A percentile compares a stretch with the other conserved stretches of the same genome.
Conservation (phyloP, 2,113 vertebrate genomes). For the Archilochus colubris region DNA sequence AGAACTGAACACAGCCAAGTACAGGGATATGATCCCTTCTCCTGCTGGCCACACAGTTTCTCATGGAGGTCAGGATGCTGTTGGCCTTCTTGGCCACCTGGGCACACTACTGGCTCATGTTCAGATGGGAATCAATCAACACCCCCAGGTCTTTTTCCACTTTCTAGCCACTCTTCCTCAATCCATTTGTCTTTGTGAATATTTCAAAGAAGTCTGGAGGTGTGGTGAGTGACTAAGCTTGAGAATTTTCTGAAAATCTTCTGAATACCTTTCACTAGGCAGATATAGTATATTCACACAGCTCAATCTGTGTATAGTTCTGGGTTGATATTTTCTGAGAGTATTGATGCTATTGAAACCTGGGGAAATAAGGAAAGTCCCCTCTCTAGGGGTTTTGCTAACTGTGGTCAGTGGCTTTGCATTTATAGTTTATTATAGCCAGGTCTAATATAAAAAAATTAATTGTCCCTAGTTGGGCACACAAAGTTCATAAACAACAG, state of each 20-base stretch:
- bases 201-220: not conserved
- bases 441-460: not conserved
- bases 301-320: not conserved
- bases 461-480: not conserved
- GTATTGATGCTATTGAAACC: not conserved
- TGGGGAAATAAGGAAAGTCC: not conserved
- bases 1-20: no score
- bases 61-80: no score
- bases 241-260: not conserved
- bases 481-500: not conserved
- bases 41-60: no score
- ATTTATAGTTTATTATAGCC: not conserved
- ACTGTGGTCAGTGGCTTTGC: not conserved
- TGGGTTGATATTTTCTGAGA: not conserved
- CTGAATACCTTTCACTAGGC: not conserved
- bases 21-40: no score
- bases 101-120: no score
- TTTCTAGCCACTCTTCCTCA: not conserved
- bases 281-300: not conserved
- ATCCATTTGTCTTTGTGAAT: not conserved
- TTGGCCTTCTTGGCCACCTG: no score
- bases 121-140: no score
- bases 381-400: not conserved
- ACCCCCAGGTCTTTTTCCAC: no score
- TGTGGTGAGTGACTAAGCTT: not conserved